Conservation (phyloP, 1,140 invertebrate species). For the Probaryconus sp. region DNA sequence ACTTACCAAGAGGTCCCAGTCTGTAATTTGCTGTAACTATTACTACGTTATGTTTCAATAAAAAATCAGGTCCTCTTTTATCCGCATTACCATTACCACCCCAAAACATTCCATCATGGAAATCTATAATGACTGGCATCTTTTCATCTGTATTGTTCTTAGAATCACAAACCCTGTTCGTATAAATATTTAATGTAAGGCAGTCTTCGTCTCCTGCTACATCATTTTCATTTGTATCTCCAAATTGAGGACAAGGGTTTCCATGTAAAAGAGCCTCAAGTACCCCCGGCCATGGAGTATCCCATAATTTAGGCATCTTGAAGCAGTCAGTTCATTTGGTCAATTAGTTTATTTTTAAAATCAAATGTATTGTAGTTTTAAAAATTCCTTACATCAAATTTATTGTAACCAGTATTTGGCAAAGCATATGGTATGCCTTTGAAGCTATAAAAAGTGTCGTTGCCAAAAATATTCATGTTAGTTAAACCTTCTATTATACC, state of each 20-base stretch:
- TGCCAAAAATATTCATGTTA: too few species aligned
- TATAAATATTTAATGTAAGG: not conserved
- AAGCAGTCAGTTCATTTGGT: too few species aligned
- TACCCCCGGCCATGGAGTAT: not conserved
- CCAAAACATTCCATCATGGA: constrained; percentile 1
- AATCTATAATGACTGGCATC: constrained; percentile 14
- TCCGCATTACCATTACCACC: constrained; percentile 2
- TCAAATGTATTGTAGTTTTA: too few species aligned
- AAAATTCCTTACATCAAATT: too few species aligned
- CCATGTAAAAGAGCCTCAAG: not conserved
- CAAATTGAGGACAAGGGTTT: constrained; percentile 6
- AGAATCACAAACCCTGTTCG: not conserved
- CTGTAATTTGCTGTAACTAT: constrained; percentile 22
- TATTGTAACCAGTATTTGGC: too few species aligned
- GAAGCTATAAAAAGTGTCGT: too few species aligned
- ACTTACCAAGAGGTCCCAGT: constrained; percentile 26
- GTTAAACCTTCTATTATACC: too few species aligned
- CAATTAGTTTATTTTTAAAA: too few species aligned
- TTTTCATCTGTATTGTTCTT: not conserved
- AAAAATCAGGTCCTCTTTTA: constrained; percentile 31
- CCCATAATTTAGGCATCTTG: too few species aligned
- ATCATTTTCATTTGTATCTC: not conserved
- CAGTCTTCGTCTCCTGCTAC: constrained; percentile 7
- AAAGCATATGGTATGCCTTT: too few species aligned
- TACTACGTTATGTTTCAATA: constrained; percentile 10